Evolutionary conservation across 2,888 invertebrate genomes (phyloP).

Genomic region (Callosobruchus maculatus): DNA sequence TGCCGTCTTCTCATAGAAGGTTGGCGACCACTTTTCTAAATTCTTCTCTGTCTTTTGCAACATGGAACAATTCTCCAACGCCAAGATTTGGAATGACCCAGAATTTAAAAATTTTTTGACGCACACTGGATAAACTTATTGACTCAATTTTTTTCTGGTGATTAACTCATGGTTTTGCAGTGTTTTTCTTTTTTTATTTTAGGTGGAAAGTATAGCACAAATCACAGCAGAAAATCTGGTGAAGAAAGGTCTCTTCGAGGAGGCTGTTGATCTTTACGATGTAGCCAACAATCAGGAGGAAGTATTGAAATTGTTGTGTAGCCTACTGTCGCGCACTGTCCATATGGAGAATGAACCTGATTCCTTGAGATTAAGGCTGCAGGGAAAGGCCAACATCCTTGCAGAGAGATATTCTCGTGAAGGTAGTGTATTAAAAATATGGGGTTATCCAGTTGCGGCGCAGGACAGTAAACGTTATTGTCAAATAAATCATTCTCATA

Average conservation of each 20-base stretch:
- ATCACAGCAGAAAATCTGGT: constrained; percentile 77
- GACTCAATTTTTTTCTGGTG: no score
- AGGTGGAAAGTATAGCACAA: constrained; percentile 58
- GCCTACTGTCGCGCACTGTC: constrained; percentile 78
- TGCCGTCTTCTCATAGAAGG: no score
- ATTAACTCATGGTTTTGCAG: no score
- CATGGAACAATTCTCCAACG: no score
- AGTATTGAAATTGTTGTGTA: constrained; percentile 77
- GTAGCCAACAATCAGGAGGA: constrained; percentile 84
- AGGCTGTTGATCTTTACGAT: constrained; percentile 88
- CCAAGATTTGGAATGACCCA: no score
- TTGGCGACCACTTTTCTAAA: no score
- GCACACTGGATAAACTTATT: no score
- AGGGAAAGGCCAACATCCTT: constrained; percentile 57
- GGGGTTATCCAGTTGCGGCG: no score
- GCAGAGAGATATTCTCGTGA: constrained; percentile 55
- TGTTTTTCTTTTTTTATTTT: background rate
- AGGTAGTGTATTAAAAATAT: constrained; percentile 16
- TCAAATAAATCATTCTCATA: no score
- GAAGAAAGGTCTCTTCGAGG: constrained; percentile 85
- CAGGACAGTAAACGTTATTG: no score
- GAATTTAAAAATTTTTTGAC: no score
- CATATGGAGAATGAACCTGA: constrained; percentile 51
- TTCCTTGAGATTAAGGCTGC: constrained; percentile 53
- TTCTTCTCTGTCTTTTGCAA: no score